Base-by-base conservation (phyloP, 1,140 invertebrate genomes). In the Helicoverpa zea region DNA sequence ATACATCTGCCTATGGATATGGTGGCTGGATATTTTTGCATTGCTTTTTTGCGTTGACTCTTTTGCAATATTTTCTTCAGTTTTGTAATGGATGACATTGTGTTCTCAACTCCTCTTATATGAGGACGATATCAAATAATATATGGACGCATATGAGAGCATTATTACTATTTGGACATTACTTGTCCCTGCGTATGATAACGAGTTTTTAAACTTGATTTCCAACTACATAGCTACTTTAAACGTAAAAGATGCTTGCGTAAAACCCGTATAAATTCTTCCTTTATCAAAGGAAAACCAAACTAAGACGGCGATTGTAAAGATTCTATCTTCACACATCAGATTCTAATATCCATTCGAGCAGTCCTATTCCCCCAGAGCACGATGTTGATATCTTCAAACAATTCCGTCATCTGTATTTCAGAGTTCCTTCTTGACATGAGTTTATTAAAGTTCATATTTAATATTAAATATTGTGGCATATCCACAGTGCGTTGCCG, bases 401-500 rank as follows among this genome's bases (percentile, higher is more conserved):
- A 13, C 23, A 13, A 13, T 13, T 59, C 23, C 18, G 2, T 47
- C 2, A 35, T 14, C 47, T 29, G 49, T 35, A 52, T 54, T 52
- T 12, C 18, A 51, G 11, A 54, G 49, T 72, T 72, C 23, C 49
- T 68, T 72, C 7, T 12, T 7, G 13, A 52, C 9, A 72, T 58
- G 70, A 75, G 61, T 68, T 54, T 75, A 66, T 47, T 56, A 54
- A 56, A 35, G 29, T 68, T 79, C 51, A 75, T 66, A 82, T 74
- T 18, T 14, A 78, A 70, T 74, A 82, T 77, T 75, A 49, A 49
- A 49, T 49, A 49, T 68, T 49, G 11, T 84, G 82, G 79, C 80
- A 68, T 92, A 90, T 94, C 92, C 92, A 93, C 80, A 89, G 49
- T 87, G 79, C 81, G 86, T 86, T 81, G 82, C 90, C 89, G 88